Conservation (phyloP, 2,888 invertebrate genomes). For the Melanostoma scalare region DNA sequence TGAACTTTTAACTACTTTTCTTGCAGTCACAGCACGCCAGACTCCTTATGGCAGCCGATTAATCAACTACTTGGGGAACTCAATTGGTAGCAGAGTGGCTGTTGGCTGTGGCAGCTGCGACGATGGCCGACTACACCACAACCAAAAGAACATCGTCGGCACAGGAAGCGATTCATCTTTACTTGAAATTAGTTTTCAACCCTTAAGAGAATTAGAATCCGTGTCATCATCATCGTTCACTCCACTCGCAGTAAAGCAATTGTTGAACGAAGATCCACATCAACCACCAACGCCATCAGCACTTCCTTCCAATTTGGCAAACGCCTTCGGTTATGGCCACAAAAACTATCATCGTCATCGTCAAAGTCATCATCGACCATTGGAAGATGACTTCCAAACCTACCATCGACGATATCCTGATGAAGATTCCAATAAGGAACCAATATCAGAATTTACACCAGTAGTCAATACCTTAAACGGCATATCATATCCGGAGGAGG, state of each 20-base stretch:
- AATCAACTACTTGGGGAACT: constrained; percentile 58
- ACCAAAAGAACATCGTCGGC: constrained; percentile 61
- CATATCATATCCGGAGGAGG: constrained; percentile 56
- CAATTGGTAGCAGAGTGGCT: constrained; percentile 21
- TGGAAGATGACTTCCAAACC: constrained; percentile 34
- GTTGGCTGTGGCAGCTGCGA: constrained; percentile 26
- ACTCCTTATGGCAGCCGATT: constrained; percentile 62
- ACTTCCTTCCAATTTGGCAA: constrained; percentile 28
- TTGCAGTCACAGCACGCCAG: constrained; percentile 67
- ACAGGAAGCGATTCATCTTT: constrained; percentile 73
- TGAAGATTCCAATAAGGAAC: constrained; percentile 39
- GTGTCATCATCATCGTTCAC: constrained; percentile 41
- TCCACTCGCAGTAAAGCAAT: constrained; percentile 47
- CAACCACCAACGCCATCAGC: constrained; percentile 2
- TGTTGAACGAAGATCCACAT: constrained; percentile 42
- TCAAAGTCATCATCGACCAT: constrained; percentile 33
- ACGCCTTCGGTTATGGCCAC: constrained; percentile 10
- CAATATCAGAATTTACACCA: constrained; percentile 39
- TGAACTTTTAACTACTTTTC: constrained; percentile 68
- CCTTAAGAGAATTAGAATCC: constrained; percentile 71
- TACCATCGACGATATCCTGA: constrained; percentile 62
- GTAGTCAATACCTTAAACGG: constrained; percentile 49
- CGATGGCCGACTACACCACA: constrained; percentile 33
- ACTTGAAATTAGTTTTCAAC: constrained; percentile 74
- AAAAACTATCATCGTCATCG: constrained; percentile 48